Evolutionary conservation across 2,113 vertebrate species (phyloP).

Genomic region (Oryzias curvinotus): DNA sequence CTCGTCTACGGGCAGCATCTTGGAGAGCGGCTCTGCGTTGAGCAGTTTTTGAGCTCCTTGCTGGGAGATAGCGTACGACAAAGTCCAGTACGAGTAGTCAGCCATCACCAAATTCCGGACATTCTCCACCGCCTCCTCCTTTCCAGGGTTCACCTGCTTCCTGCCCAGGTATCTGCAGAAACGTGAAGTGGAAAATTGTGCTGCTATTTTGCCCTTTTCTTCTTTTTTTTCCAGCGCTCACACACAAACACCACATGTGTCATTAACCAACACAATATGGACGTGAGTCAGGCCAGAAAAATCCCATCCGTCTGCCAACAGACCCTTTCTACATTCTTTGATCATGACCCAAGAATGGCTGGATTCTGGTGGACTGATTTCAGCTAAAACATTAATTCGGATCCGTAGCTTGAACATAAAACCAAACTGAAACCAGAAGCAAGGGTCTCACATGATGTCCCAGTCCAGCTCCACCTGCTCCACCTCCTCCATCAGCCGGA

Average conservation of each 20-base stretch:
- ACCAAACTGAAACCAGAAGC: background rate
- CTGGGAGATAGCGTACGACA: constrained; percentile 88
- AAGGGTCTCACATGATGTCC: constrained; percentile 88
- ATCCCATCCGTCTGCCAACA: background rate
- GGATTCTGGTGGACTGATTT: background rate
- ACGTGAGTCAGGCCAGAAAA: background rate
- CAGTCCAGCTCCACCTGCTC: constrained; percentile 81
- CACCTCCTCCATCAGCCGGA: constrained; percentile 84
- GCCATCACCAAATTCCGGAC: constrained; percentile 85
- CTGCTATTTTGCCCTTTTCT: background rate
- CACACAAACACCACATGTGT: constrained; percentile 29
- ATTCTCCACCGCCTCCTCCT: constrained; percentile 80
- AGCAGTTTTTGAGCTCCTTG: constrained; percentile 89
- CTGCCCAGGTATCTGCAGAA: constrained; percentile 88
- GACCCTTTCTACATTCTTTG: background rate
- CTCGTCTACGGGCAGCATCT: constrained; percentile 96
- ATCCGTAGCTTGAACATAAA: background rate
- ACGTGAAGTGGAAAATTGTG: background rate
- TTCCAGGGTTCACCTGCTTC: constrained; percentile 87
- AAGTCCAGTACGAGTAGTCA: constrained; percentile 92
- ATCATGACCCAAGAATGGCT: background rate
- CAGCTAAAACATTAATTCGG: background rate
- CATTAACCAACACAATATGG: background rate
- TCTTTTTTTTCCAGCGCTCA: background rate
- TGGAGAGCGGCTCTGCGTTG: constrained; percentile 85